These are phyloP conservation scores for Cerastoderma edule DNA, from an alignment of 2,888 invertebrate species.

Conservation along the genomic window DNA sequence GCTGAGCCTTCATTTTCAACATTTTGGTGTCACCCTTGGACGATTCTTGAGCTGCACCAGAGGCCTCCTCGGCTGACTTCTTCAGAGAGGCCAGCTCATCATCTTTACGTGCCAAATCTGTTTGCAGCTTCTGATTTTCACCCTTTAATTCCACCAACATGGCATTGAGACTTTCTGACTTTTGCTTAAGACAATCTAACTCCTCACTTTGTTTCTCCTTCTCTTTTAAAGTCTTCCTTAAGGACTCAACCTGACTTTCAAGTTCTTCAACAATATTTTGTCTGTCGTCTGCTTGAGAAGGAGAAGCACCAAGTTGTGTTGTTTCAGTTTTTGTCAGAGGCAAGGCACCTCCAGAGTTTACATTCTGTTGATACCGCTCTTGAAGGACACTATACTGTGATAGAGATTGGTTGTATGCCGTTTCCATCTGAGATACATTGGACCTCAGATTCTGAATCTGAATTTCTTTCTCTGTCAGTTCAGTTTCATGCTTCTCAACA, in stretches of 20 bases:
- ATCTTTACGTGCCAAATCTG: constrained; percentile 86
- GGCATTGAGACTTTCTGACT: constrained; percentile 44
- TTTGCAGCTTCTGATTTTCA: constrained; percentile 87
- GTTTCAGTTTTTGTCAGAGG: constrained; percentile 12
- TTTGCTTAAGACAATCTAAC: constrained; percentile 48
- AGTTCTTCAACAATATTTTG: constrained; percentile 18
- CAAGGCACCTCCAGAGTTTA: constrained; percentile 55
- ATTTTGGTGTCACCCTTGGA: constrained; percentile 75
- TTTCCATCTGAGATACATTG: constrained; percentile 72
- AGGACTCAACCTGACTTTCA: constrained; percentile 30
- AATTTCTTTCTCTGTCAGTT: constrained; percentile 84
- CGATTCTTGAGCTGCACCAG: constrained; percentile 63
- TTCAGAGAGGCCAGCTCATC: constrained; percentile 80
- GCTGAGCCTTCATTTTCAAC: constrained; percentile 81
- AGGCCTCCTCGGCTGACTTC: constrained; percentile 50
- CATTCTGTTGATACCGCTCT: constrained; percentile 76
- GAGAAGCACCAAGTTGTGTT: constrained; percentile 84
- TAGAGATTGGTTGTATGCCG: constrained; percentile 76
- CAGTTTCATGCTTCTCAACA: constrained; percentile 76
- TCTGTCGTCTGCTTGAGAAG: constrained; percentile 84
- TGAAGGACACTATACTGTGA: constrained; percentile 77
- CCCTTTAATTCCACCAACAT: constrained; percentile 49
- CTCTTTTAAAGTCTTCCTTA: constrained; percentile 84
- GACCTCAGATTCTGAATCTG: constrained; percentile 81
- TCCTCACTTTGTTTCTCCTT: constrained; percentile 83